Evolutionary conservation across 2,113 vertebrate genomes (phyloP).

Genomic region (Pygoscelis antarcticus): DNA sequence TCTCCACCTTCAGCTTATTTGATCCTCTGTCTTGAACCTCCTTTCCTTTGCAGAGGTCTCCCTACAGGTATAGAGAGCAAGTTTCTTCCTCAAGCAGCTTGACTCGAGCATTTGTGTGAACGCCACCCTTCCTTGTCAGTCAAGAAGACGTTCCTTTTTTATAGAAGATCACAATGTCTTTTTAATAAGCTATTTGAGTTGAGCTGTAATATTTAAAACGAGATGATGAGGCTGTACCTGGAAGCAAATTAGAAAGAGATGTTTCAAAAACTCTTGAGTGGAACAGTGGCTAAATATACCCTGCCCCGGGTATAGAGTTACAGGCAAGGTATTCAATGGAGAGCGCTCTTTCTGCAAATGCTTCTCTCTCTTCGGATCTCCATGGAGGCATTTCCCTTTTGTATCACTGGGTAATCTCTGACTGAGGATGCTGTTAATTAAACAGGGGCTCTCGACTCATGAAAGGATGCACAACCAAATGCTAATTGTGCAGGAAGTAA

Average conservation of each 20-base stretch:
- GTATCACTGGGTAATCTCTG: neutral
- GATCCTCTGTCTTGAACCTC: neutral
- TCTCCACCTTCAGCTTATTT: neutral
- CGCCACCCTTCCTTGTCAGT: neutral
- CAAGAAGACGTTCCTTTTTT: rapidly evolving
- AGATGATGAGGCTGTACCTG: neutral
- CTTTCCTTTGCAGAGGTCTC: neutral
- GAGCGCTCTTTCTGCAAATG: neutral
- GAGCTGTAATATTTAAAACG: neutral
- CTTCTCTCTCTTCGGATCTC: neutral
- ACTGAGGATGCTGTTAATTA: neutral
- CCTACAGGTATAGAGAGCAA: neutral
- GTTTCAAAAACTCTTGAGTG: neutral
- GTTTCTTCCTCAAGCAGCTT: neutral
- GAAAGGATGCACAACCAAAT: neutral
- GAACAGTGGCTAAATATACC: neutral
- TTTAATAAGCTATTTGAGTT: neutral
- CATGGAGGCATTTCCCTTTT: neutral
- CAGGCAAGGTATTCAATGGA: neutral
- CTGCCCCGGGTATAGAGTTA: neutral
- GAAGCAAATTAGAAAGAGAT: neutral
- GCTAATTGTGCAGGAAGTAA: neutral
- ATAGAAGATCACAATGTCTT: neutral
- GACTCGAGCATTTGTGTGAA: rapidly evolving
- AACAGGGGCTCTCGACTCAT: neutral